A percentile compares a stretch with the other conserved stretches of the same genome.
Evolutionary conservation across 2,888 invertebrate species (phyloP).

Genomic region (Cryptocephalus moraei): DNA sequence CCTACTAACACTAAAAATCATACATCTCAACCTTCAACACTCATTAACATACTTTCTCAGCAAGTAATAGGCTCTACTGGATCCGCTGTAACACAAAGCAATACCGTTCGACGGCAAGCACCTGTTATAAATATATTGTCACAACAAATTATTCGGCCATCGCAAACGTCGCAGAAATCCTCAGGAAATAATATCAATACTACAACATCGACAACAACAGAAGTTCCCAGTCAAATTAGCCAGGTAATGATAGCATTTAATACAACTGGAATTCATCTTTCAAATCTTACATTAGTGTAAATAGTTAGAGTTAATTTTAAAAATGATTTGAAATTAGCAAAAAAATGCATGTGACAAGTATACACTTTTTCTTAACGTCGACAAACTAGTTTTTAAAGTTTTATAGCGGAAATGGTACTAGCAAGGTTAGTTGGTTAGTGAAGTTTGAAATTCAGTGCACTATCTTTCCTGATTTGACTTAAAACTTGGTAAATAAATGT

Average conservation of each 20-base stretch:
- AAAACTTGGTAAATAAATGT: too few species aligned
- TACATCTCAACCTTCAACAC: constrained; percentile 35
- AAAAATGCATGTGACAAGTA: too few species aligned
- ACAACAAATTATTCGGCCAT: constrained; percentile 33
- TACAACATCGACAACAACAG: constrained; percentile 7
- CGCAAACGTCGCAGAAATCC: constrained; percentile 9
- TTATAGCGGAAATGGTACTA: too few species aligned
- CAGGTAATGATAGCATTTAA: constrained; percentile 18
- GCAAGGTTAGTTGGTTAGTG: too few species aligned
- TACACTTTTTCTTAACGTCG: too few species aligned
- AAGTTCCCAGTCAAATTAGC: constrained; percentile 5
- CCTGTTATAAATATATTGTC: constrained; percentile 36
- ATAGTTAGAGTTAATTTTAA: too few species aligned
- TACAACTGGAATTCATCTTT: too few species aligned
- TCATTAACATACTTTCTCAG: constrained; percentile 45
- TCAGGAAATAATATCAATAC: constrained; percentile 3
- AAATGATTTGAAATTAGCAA: too few species aligned
- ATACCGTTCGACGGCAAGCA: constrained; percentile 21
- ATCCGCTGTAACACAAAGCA: neutral
- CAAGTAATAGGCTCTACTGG: constrained; percentile 37
- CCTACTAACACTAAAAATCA: constrained; percentile 18
- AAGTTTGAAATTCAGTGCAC: too few species aligned
- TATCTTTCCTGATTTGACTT: too few species aligned
- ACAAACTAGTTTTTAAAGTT: too few species aligned
- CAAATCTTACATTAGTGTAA: too few species aligned